Base-by-base conservation (phyloP, 2,113 vertebrate genomes). In the Bubalus kerabau region DNA sequence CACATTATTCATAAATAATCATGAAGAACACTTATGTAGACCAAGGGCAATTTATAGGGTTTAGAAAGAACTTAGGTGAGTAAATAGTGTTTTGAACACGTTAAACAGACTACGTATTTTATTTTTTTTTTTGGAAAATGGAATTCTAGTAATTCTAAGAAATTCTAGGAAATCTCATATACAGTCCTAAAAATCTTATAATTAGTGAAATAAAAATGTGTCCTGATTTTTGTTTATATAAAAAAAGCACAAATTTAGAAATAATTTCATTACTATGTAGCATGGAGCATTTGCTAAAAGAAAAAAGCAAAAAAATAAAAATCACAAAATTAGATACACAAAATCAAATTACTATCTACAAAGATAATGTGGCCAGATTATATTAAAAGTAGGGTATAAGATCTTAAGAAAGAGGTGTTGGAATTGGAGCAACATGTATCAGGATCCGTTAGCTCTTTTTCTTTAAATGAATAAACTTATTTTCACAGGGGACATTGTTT, bases 1-100 rank as follows among this genome's bases (percentile, higher is more conserved):
- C 83, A 96, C 89, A 94, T 56, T 43, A 74, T 82, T 84, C 60
- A 84, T 90, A 97, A 89, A 97, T 97, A 94, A 98, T 87, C 71
- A 91, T 81, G 50, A 97, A 71, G 24, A 80, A 12, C 67, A 48
- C 6, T 94, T 96, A 23, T 88, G 32, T 57, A 86, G 82, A 87
- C 84, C 48, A 97, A 96, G 59, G 43, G 28, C n/a, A 92, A 56
- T 88, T 71, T 90, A 74, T 2, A 43, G 7, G 50, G 2, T 8
- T 59, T 89, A 13, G 46, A 74, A 97, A 87, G 2, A 97, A 86
- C 9, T 71, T 83, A 62, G 11, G n/a, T 90, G 28, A 85, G n/a
- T 30, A 97, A 93, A 76, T 17, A 90, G 3, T 28, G 19, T 74
- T 87, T 6, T 81, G n/a, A 95, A 43, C 93, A 32, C 57, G 78